Evolutionary conservation across 2,113 vertebrate genomes (phyloP), one percentile per base, ranked within the genome.

Genomic region (Percina caprodes): DNA sequence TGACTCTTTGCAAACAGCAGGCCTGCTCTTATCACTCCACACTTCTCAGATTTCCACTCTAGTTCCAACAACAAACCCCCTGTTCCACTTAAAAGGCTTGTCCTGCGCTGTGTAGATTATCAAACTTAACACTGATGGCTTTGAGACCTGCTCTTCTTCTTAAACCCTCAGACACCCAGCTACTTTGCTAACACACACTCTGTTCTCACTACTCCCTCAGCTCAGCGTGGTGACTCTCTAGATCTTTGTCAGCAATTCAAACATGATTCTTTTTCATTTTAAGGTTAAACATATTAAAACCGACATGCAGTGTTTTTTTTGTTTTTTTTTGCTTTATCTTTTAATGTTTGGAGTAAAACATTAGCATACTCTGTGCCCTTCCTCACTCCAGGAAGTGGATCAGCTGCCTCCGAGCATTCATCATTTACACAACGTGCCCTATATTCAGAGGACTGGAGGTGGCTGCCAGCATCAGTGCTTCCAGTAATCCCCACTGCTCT

Each of bases 401-500:
- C 91, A 85, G 85, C 77, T 84, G 89, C 86, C 85, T 87, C 82
- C 26, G 71, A 89, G 86, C 91, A 93, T 94, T 94, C 89, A 92
- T 94, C 92, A 94, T 94, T 92, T 92, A 89, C 88, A 82, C 84
- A 90, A 88, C 82, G 24, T 91, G 89, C 15, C 90, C 88, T 91
- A 91, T 80, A 92, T 92, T 92, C 80, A 77, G 77, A 83, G 66
- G 66, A 79, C 67, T 70, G 66, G 68, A 63, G 81, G 79, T 49
- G 68, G 85, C 85, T 24, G 67, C 74, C 67, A 77, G 82, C 76
- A 54, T 83, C 65, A 56, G 74, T 39, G 23, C 77, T 63, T 69
- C 59, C 67, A 51, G 76, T 69, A 70, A 85, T 77, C 76, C 24
- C 78, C 24, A 4, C 77, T 82, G 75, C 60, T 83, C 74, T 83